Evolutionary conservation across 2,888 invertebrate species (phyloP).

Genomic region (Hypselothyrea guttata): DNA sequence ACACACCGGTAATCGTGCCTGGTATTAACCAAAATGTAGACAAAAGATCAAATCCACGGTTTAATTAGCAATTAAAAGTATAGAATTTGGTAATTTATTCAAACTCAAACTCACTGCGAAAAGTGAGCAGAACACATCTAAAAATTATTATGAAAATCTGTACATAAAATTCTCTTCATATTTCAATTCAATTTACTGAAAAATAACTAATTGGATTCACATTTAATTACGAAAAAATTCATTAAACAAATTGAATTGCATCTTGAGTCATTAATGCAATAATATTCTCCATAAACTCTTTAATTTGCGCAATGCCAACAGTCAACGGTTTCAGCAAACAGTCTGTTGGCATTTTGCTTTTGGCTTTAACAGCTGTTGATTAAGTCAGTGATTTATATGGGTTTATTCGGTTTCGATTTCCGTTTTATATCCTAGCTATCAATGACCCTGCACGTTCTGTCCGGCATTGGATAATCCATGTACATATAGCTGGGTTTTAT

Average conservation of each 20-base stretch:
- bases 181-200: neutral
- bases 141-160: conserved; percentile 1
- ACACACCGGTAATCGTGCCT: no score
- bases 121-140: no score
- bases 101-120: no score
- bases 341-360: conserved; percentile 8
- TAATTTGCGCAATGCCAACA: conserved; percentile 38
- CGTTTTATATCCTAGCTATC: neutral
- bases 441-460: no score
- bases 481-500: no score
- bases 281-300: conserved; percentile 14
- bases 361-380: conserved; percentile 20
- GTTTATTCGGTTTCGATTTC: conserved; percentile 20
- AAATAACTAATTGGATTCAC: no score
- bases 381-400: conserved; percentile 33
- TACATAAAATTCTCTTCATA: no score
- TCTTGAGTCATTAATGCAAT: conserved; percentile 16
- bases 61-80: no score
- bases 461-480: no score
- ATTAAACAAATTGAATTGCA: conserved; percentile 16
- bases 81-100: no score
- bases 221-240: neutral
- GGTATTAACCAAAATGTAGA: neutral
- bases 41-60: no score
- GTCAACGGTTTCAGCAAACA: conserved; percentile 14